Conservation (phyloP, 2,888 invertebrate species). For the Linnaemya tessellans region DNA sequence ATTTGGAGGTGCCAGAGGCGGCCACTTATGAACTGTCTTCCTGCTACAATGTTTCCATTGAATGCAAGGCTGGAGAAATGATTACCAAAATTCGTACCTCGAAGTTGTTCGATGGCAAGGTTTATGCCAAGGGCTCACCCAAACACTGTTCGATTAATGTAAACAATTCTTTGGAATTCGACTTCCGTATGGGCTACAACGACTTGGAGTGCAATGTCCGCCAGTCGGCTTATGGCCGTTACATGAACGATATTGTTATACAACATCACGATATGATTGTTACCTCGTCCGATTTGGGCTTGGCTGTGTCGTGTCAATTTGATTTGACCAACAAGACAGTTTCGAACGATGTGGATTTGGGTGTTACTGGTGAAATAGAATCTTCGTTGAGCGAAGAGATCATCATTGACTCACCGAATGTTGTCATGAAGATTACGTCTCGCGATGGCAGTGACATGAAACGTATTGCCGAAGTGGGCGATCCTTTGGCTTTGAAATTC, state of each 20-base stretch:
- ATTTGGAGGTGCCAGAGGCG: constrained; percentile 94
- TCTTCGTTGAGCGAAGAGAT: constrained; percentile 95
- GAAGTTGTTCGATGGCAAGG: constrained; percentile 96
- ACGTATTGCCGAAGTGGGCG: constrained; percentile 95
- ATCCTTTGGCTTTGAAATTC: constrained; percentile 94
- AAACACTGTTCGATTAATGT: constrained; percentile 96
- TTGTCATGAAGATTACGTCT: constrained; percentile 96
- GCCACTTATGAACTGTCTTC: constrained; percentile 96
- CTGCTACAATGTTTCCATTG: constrained; percentile 97
- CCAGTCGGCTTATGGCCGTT: constrained; percentile 92
- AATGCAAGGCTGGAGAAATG: constrained; percentile 96
- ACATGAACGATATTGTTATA: constrained; percentile 95
- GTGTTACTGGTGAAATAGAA: constrained; percentile 94
- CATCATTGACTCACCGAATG: constrained; percentile 96
- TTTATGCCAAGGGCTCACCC: constrained; percentile 96
- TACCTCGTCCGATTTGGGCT: constrained; percentile 95
- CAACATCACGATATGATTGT: constrained; percentile 98
- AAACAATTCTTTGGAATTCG: constrained; percentile 93
- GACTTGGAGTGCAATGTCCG: constrained; percentile 96
- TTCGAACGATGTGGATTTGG: constrained; percentile 94
- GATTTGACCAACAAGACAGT: constrained; percentile 97
- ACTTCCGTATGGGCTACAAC: constrained; percentile 95
- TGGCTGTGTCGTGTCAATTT: constrained; percentile 96
- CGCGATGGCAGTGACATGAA: constrained; percentile 93
- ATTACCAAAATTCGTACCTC: constrained; percentile 95